These are phyloP conservation scores for Nesogale talazaci DNA, from an alignment of 2,113 vertebrate genomes.

Conservation along the genomic window DNA sequence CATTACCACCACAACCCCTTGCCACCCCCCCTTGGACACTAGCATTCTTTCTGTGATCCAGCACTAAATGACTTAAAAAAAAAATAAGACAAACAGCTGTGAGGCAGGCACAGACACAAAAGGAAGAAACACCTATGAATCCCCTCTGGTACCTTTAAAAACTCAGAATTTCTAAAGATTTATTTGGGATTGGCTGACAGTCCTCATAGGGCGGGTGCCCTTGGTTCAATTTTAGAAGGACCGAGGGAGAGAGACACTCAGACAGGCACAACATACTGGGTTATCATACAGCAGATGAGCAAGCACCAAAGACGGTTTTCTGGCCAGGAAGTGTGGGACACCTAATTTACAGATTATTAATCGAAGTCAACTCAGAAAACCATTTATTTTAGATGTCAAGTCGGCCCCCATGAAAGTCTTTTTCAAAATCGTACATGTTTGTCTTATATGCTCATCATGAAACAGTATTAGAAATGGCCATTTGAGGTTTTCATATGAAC, in stretches of 20 bases:
- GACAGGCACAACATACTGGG: too few relatives aligned
- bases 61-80: neutral
- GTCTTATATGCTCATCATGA: conserved; percentile 2
- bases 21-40: neutral
- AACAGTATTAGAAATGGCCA: conserved; percentile 23
- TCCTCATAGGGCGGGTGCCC: neutral
- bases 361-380: neutral
- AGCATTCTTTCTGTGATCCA: neutral
- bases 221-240: conserved; percentile 11
- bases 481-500: conserved; percentile 8
- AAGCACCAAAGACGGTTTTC: neutral
- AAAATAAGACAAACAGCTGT: neutral
- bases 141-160: neutral
- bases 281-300: neutral
- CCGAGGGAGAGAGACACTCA: neutral
- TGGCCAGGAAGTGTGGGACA: neutral
- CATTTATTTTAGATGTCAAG: neutral
- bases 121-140: conserved; percentile 1
- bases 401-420: neutral
- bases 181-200: neutral
- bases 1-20: neutral
- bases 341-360: neutral
- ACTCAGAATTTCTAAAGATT: neutral
- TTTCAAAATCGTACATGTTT: neutral
- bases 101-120: neutral